Evolutionary conservation across 2,797 vertebrate genomes (phyloP).

Genomic region (Anguilla megastoma): DNA sequence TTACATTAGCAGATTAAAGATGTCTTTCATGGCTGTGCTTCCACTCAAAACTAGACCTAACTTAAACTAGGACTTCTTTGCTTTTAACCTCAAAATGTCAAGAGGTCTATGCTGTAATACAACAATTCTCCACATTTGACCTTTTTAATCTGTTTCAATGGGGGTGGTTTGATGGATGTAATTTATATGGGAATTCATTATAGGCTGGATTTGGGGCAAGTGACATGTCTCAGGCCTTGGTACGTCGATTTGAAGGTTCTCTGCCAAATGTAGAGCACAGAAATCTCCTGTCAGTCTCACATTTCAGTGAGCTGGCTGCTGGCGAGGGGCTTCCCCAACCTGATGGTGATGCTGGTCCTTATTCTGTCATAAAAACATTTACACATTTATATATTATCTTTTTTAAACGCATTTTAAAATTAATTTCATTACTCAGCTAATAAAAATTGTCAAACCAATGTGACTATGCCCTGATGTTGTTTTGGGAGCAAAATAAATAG

Average conservation of each 20-base stretch:
- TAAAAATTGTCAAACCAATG: too few relatives aligned
- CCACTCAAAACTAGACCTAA: slow-evolving; percentile 72
- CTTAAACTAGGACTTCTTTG: slow-evolving; percentile 72
- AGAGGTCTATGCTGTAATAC: slow-evolving; percentile 62
- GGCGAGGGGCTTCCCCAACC: neutral
- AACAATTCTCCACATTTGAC: slow-evolving; percentile 62
- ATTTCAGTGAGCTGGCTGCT: neutral
- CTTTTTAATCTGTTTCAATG: slow-evolving; percentile 36
- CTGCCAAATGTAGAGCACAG: neutral
- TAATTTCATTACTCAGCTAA: too few relatives aligned
- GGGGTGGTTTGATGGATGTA: neutral
- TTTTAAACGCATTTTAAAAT: too few relatives aligned
- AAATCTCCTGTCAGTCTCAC: neutral
- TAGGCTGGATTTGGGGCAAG: neutral
- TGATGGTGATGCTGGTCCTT: neutral
- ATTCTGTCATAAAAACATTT: too few relatives aligned
- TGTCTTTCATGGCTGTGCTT: slow-evolving; percentile 77
- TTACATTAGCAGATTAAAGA: slow-evolving; percentile 76
- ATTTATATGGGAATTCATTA: neutral
- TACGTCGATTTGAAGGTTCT: neutral
- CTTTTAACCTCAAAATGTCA: slow-evolving; percentile 79
- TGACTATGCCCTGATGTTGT: too few relatives aligned
- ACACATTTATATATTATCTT: too few relatives aligned
- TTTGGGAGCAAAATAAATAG: too few relatives aligned
- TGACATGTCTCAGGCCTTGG: neutral